A percentile compares a stretch with the other conserved stretches of the same genome.
These are phyloP conservation scores for Lampris incognitus DNA, from an alignment of 2,113 vertebrate species.

Conservation along the genomic window DNA sequence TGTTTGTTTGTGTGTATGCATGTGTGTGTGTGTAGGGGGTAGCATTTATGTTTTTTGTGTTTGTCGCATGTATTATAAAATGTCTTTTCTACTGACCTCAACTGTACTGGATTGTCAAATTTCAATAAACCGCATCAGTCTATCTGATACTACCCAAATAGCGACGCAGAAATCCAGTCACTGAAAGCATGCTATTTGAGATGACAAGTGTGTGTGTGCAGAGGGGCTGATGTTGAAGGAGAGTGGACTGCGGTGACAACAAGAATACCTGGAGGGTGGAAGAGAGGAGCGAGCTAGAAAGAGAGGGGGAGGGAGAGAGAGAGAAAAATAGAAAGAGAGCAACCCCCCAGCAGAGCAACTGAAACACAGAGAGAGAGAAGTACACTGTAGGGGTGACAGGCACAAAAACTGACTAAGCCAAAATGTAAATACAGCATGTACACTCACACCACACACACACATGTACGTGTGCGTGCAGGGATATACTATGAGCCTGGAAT, in stretches of 20 bases:
- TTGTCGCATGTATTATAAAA: constrained; percentile 3
- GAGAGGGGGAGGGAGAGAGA: not conserved
- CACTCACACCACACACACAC: not conserved
- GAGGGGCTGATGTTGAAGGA: constrained; percentile 29
- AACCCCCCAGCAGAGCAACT: constrained; percentile 10
- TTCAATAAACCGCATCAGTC: not conserved
- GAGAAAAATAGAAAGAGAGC: not conserved
- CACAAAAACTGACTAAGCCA: not conserved
- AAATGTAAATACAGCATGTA: constrained; percentile 19
- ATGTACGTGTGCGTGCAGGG: not conserved
- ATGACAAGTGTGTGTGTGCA: constrained; percentile 18
- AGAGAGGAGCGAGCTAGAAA: not conserved
- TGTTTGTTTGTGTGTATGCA: constrained; percentile 10
- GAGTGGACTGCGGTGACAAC: constrained; percentile 45
- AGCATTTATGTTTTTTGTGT: not conserved
- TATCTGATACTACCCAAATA: not conserved
- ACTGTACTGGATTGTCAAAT: constrained; percentile 35
- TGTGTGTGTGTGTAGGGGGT: constrained; percentile 5
- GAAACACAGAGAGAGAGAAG: constrained; percentile 13
- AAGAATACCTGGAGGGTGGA: constrained; percentile 37
- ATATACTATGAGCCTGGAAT: not conserved
- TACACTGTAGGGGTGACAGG: not conserved
- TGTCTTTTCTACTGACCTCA: not conserved
- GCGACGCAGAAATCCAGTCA: constrained; percentile 22
- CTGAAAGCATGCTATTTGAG: constrained; percentile 12